Conservation (phyloP, 2,113 vertebrate species). For the Australoheros scitulus region DNA sequence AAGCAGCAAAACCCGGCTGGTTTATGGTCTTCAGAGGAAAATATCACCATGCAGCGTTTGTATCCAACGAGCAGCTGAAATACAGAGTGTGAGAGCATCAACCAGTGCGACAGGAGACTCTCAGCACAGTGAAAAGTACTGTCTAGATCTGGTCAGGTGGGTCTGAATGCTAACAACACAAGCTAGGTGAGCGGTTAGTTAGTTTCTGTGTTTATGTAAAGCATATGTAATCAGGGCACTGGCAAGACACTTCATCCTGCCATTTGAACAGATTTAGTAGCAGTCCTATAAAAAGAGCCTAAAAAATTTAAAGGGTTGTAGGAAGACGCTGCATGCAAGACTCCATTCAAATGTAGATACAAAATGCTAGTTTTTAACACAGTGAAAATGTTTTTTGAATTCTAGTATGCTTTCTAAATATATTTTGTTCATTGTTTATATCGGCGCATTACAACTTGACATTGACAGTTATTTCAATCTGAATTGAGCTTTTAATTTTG, state of each 20-base stretch:
- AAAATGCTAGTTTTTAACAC: neutral
- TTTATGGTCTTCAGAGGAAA: slow-evolving; percentile 15
- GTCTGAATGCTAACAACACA: slow-evolving; percentile 21
- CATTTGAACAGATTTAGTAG: neutral
- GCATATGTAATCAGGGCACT: neutral
- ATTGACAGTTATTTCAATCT: neutral
- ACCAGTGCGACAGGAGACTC: slow-evolving; percentile 25
- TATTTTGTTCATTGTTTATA: fast-evolving
- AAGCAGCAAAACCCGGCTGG: slow-evolving; percentile 16
- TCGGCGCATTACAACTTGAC: neutral
- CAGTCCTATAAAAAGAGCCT: neutral
- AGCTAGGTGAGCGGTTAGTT: neutral
- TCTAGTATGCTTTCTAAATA: fast-evolving
- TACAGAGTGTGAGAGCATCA: slow-evolving; percentile 48
- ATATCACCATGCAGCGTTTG: slow-evolving; percentile 8
- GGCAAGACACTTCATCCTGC: fast-evolving
- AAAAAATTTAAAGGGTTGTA: neutral
- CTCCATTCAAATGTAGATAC: slow-evolving; percentile 6
- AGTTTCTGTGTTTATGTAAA: neutral
- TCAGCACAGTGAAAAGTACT: slow-evolving; percentile 67
- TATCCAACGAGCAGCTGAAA: slow-evolving; percentile 20
- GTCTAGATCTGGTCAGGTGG: slow-evolving; percentile 79
- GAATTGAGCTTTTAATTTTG: too few relatives aligned
- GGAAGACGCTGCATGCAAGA: neutral
- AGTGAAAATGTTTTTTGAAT: too few relatives aligned